Conservation (phyloP, 2,113 vertebrate genomes). For the Notiomystis cincta region DNA sequence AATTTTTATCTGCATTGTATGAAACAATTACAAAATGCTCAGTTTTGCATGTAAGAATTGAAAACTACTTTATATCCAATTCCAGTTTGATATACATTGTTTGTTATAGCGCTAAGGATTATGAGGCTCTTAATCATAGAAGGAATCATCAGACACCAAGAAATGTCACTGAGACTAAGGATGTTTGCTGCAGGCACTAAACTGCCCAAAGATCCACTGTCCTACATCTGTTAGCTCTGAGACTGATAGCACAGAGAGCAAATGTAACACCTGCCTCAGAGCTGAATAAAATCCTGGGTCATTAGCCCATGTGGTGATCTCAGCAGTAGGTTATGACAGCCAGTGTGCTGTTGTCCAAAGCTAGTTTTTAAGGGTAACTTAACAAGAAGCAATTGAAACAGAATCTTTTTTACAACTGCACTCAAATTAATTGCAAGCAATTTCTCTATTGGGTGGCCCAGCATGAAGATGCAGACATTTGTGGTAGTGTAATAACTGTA, state of each 20-base stretch:
- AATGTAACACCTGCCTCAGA: not conserved
- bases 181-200: not conserved
- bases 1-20: not conserved
- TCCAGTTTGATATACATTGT: fast-evolving
- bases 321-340: not conserved
- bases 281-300: not conserved
- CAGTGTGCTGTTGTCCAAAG: not conserved
- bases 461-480: not conserved
- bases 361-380: not conserved
- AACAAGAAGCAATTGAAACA: not conserved
- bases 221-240: fast-evolving
- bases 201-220: not conserved
- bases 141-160: not conserved
- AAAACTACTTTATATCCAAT: not conserved
- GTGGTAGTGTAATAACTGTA: not conserved
- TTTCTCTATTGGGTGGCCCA: not conserved
- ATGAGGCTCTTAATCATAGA: not conserved
- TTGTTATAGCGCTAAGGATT: not conserved
- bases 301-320: not conserved
- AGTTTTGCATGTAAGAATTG: not conserved
- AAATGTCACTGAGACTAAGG: not conserved
- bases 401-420: not conserved
- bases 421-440: not conserved
- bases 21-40: not conserved
- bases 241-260: not conserved